These are phyloP conservation scores for Enteromius paludinosus DNA, from an alignment of 2,797 vertebrate species.

Conservation along the genomic window DNA sequence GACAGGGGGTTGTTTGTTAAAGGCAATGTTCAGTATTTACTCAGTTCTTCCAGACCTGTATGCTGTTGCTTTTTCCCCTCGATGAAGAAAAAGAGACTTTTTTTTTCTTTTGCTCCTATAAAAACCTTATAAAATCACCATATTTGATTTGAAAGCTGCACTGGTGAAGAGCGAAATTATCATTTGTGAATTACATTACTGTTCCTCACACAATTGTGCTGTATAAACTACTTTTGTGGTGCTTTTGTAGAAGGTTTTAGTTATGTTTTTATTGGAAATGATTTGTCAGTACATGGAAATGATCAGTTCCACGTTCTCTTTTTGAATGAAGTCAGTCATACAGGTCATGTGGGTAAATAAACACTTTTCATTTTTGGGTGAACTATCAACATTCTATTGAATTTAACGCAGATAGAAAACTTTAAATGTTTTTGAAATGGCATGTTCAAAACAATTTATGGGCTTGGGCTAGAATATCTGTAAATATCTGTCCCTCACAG, in stretches of 20 bases:
- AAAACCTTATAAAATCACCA: background rate
- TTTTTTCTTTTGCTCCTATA: background rate
- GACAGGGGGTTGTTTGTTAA: background rate
- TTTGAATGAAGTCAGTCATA: background rate
- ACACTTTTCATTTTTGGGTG: background rate
- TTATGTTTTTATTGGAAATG: background rate
- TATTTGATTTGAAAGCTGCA: background rate
- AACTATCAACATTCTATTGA: background rate
- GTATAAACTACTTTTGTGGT: background rate
- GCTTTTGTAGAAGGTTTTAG: background rate
- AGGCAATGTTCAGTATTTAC: background rate
- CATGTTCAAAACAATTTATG: background rate
- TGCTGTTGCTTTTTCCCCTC: background rate
- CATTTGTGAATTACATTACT: conserved; percentile 1
- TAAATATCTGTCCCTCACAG: background rate
- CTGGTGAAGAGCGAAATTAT: background rate
- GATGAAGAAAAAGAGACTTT: background rate
- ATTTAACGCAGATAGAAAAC: background rate
- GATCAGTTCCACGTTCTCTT: background rate
- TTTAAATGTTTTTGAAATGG: background rate
- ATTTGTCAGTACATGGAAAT: background rate
- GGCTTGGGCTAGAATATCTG: background rate
- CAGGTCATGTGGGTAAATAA: background rate
- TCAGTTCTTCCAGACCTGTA: background rate
- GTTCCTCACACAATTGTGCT: background rate